phyloP scores from a whole-genome alignment of 2,888 invertebrate genomes.

The Capitulum mitella region DNA sequence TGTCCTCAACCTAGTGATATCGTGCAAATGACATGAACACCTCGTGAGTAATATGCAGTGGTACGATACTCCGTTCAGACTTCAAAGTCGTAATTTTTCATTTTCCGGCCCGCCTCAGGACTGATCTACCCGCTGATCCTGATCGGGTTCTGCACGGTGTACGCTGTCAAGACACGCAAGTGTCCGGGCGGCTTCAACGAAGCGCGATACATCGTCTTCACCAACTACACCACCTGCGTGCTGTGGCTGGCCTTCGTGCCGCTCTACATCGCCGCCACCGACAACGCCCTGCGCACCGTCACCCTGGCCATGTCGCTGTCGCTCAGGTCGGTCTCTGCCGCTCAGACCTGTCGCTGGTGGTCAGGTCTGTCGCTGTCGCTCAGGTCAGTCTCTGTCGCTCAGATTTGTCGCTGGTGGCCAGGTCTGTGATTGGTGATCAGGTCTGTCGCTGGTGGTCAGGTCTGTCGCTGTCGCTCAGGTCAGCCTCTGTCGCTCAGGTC shows the following conservation, averaged over 20 bases:
- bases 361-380: constrained; percentile 51
- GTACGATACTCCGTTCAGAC: no score
- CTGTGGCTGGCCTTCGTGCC: constrained; percentile 54
- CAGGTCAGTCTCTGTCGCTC: constrained; percentile 39
- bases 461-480: no score
- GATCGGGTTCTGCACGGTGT: constrained; percentile 50
- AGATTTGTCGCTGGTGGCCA: not conserved
- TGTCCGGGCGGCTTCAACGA: constrained; percentile 55
- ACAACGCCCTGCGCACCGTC: constrained; percentile 48
- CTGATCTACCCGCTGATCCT: constrained; percentile 51
- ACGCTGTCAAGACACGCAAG: constrained; percentile 52
- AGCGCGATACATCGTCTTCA: constrained; percentile 52
- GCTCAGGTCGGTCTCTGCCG: constrained; percentile 41
- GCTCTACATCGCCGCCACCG: constrained; percentile 49
- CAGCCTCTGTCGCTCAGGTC: constrained; percentile 49
- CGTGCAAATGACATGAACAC: no score
- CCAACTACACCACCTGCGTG: constrained; percentile 52
- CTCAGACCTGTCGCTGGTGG: not conserved
- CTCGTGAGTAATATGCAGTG: no score
- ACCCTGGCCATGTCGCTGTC: constrained; percentile 51
- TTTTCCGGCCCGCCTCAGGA: constrained; percentile 42
- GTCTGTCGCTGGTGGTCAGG: constrained; percentile 35
- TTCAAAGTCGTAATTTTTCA: no score
- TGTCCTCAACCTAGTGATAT: no score
- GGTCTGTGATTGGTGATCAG: constrained; percentile 50